phyloP scores from a whole-genome alignment of 2,888 invertebrate species.

The Holacanthella duospinosa region DNA sequence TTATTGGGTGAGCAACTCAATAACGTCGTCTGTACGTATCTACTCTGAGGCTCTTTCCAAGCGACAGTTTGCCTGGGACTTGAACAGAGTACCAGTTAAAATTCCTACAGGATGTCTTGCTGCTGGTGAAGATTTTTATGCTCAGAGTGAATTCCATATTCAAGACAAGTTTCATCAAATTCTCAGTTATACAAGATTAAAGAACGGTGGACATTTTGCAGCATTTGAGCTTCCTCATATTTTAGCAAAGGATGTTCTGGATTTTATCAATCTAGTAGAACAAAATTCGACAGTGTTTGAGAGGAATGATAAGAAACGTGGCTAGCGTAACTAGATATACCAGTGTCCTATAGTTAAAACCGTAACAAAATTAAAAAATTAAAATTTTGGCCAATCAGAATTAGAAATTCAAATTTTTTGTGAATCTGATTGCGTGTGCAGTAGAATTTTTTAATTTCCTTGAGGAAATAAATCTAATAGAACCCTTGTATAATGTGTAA shows the following conservation, averaged over 20 bases:
- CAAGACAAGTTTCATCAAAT: slow-evolving; percentile 55
- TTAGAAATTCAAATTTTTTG: too few relatives aligned
- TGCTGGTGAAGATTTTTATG: slow-evolving; percentile 59
- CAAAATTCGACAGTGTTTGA: too few relatives aligned
- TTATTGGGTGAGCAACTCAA: slow-evolving; percentile 47
- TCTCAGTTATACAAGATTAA: slow-evolving; percentile 54
- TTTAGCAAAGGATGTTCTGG: slow-evolving; percentile 59
- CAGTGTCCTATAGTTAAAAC: too few relatives aligned
- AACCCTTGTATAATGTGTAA: too few relatives aligned
- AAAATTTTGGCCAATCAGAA: too few relatives aligned
- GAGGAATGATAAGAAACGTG: too few relatives aligned
- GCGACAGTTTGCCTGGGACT: slow-evolving; percentile 7
- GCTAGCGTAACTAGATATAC: too few relatives aligned
- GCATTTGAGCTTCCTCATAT: slow-evolving; percentile 65
- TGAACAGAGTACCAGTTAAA: slow-evolving; percentile 50
- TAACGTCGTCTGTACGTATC: slow-evolving; percentile 44
- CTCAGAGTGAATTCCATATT: slow-evolving; percentile 51
- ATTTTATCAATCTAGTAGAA: slow-evolving; percentile 39
- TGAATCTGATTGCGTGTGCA: too few relatives aligned
- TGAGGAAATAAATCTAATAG: too few relatives aligned
- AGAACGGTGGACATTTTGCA: slow-evolving; percentile 74
- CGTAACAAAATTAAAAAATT: too few relatives aligned
- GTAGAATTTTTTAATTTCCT: too few relatives aligned
- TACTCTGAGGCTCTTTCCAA: slow-evolving; percentile 42
- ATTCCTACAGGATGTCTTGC: slow-evolving; percentile 65